Evolutionary conservation across 2,113 vertebrate species (phyloP).

Genomic region (Tamias sibiricus): DNA sequence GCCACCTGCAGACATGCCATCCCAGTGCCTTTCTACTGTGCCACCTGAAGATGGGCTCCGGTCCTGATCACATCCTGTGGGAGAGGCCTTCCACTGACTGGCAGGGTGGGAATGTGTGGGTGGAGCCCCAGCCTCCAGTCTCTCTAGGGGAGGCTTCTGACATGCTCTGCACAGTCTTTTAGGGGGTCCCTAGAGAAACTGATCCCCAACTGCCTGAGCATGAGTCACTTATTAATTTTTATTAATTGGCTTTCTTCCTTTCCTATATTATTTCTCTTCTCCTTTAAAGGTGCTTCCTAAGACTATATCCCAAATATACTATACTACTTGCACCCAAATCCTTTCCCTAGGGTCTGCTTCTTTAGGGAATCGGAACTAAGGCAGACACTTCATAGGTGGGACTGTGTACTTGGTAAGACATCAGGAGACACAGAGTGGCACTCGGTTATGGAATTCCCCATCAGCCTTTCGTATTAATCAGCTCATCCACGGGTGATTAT

Average conservation of each 20-base stretch:
- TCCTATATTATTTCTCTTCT: neutral
- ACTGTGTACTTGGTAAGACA: neutral
- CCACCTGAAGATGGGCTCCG: neutral
- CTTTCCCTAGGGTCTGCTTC: neutral
- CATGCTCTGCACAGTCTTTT: neutral
- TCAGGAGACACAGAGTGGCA: neutral
- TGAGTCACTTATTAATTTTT: neutral
- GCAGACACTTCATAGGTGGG: neutral
- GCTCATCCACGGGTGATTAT: neutral
- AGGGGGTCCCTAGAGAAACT: neutral
- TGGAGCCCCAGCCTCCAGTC: neutral
- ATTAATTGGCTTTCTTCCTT: neutral
- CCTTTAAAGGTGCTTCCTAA: neutral
- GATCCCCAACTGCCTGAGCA: neutral
- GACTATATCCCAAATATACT: neutral
- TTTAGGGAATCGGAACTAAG: neutral
- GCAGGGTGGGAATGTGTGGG: neutral
- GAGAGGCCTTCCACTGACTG: rapidly evolving
- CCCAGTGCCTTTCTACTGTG: neutral
- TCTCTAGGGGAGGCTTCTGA: neutral
- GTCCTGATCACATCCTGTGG: neutral
- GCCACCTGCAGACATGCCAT: too few relatives aligned
- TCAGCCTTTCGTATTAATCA: neutral
- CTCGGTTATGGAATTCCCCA: neutral
- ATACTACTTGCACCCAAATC: neutral